Conservation (phyloP, 1,140 invertebrate species). For the Drosophila malerkotliana region DNA sequence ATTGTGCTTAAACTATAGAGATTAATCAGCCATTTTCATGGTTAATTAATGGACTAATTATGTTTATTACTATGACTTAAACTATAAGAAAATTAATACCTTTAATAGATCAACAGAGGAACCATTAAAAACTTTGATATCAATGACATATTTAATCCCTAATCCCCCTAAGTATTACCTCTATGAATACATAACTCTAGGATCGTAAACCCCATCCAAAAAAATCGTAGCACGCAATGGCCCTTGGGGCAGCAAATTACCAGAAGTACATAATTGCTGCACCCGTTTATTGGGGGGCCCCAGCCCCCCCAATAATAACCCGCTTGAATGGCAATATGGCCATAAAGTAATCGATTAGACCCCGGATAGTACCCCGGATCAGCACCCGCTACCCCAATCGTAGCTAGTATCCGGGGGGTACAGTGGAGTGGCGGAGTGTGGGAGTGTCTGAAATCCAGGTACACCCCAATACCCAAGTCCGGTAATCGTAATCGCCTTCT, state of each 20-base stretch:
- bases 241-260: conserved; percentile 37
- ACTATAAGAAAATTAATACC: no score
- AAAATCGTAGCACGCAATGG: conserved; percentile 22
- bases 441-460: conserved; percentile 20
- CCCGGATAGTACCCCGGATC: no score
- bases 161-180: no score
- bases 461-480: conserved; percentile 5
- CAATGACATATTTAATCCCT: no score
- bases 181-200: no score
- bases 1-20: background rate
- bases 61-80: background rate
- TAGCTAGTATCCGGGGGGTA: background rate
- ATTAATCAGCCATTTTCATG: background rate
- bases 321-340: conserved; percentile 17
- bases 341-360: conserved; percentile 37
- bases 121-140: no score
- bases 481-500: conserved; percentile 31
- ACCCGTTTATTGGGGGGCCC: conserved; percentile 31
- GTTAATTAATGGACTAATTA: background rate
- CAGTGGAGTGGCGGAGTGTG: background rate
- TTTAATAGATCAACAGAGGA: no score
- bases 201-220: background rate
- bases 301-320: background rate
- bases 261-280: conserved; percentile 47
- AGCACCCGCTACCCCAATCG: no score